These are phyloP conservation scores for Ochotona curzoniae DNA, from an alignment of 2,113 vertebrate species.

Conservation along the genomic window DNA sequence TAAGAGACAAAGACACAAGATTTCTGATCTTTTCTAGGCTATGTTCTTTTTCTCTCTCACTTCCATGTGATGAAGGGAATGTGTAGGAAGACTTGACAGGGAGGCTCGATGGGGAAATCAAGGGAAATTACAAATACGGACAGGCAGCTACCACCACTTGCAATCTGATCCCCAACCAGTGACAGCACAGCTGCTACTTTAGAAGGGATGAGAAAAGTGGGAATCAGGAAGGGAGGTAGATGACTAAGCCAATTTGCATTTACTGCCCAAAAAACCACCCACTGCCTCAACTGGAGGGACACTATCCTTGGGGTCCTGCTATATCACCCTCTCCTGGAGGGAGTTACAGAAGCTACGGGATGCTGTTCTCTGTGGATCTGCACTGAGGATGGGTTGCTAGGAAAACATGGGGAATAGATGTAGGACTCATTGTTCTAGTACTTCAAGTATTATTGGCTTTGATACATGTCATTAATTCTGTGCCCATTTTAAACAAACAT, in stretches of 20 bases:
- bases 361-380: not conserved
- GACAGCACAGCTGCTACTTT: rapidly evolving
- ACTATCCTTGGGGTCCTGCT: not conserved
- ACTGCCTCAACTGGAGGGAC: rapidly evolving
- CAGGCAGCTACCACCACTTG: not conserved
- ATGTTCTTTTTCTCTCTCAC: not conserved
- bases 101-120: not conserved
- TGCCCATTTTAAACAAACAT: not conserved
- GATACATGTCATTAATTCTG: not conserved
- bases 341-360: not conserved
- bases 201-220: not conserved
- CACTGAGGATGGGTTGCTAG: not conserved
- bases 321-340: not conserved
- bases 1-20: not conserved
- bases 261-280: not conserved
- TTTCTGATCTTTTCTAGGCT: not conserved
- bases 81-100: not conserved
- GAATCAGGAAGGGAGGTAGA: not conserved
- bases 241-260: not conserved
- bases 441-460: not conserved
- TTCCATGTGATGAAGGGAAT: not conserved
- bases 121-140: not conserved
- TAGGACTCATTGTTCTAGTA: not conserved
- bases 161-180: not conserved
- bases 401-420: not conserved